A percentile compares a stretch with the other conserved stretches of the same genome.
phyloP scores from a whole-genome alignment of 1,140 invertebrate genomes.

The Copidosoma floridanum region DNA sequence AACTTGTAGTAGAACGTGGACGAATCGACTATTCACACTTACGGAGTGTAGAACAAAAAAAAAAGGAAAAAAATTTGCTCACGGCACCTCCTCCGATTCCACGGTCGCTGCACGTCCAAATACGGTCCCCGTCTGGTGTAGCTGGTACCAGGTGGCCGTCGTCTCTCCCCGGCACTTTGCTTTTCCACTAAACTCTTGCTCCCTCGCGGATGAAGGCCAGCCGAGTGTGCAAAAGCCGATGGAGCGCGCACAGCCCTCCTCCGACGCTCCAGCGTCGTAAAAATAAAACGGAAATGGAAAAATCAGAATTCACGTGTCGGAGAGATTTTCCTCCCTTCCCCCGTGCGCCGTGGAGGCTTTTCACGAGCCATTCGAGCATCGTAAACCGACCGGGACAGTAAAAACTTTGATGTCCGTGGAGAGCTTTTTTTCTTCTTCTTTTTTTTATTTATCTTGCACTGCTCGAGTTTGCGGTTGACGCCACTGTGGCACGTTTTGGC shows the following conservation, averaged over 20 bases:
- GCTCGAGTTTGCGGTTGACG: not conserved
- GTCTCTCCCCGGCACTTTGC: no score
- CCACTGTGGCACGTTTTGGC: not conserved
- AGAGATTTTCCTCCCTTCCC: not conserved
- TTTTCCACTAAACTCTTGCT: no score
- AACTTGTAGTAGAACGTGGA: no score
- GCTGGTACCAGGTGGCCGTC: not conserved
- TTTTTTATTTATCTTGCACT: constrained; percentile 16
- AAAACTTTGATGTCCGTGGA: constrained; percentile 13
- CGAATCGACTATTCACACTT: no score
- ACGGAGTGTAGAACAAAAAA: no score
- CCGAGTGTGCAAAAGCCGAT: constrained; percentile 3
- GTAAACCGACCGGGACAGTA: constrained; percentile 12
- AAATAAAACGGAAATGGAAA: constrained; percentile 7
- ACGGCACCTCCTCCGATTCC: no score
- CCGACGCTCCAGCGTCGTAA: constrained; percentile 4
- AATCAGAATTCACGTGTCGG: constrained; percentile 18
- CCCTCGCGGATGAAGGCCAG: not conserved
- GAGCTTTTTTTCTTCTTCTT: no score
- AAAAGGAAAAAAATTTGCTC: no score
- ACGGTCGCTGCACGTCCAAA: constrained; percentile 8
- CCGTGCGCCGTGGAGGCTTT: no score
- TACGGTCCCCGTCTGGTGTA: not conserved
- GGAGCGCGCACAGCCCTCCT: not conserved
- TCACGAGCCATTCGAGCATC: no score